A percentile compares a stretch with the other conserved stretches of the same genome.
phyloP scores from a whole-genome alignment of 2,888 invertebrate species.

The Heliconius ismenius region DNA sequence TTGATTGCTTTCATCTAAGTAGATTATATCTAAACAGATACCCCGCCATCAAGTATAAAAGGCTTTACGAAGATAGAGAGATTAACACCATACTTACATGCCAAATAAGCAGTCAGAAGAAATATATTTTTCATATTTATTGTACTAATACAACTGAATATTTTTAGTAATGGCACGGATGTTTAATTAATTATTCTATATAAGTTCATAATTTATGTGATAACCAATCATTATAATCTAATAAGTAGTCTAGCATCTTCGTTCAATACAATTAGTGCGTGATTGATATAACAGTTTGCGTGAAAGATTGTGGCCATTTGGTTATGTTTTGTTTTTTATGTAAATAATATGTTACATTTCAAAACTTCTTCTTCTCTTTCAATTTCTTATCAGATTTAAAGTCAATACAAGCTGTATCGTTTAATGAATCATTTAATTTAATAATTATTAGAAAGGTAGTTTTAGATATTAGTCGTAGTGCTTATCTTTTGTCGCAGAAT shows the following conservation, averaged over 20 bases:
- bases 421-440: too few relatives aligned
- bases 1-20: too few relatives aligned
- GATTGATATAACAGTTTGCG: not conserved
- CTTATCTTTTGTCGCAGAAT: not conserved
- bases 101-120: not conserved
- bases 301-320: not conserved
- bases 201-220: not conserved
- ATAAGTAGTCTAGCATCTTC: too few relatives aligned
- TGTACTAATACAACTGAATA: not conserved
- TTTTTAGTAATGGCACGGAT: not conserved
- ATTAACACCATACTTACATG: not conserved
- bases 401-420: too few relatives aligned
- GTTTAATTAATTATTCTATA: constrained; percentile 1
- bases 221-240: constrained; percentile 12
- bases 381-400: too few relatives aligned
- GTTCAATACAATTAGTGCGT: not conserved
- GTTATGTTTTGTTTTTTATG: not conserved
- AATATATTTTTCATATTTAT: constrained; percentile 8
- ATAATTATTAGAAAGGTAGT: too few relatives aligned
- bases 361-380: too few relatives aligned
- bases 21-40: too few relatives aligned
- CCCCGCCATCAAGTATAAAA: too few relatives aligned
- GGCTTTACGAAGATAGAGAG: not conserved
- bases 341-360: too few relatives aligned
- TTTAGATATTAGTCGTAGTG: not conserved